Conservation (phyloP, 2,113 vertebrate genomes). For the Abramis brama region DNA sequence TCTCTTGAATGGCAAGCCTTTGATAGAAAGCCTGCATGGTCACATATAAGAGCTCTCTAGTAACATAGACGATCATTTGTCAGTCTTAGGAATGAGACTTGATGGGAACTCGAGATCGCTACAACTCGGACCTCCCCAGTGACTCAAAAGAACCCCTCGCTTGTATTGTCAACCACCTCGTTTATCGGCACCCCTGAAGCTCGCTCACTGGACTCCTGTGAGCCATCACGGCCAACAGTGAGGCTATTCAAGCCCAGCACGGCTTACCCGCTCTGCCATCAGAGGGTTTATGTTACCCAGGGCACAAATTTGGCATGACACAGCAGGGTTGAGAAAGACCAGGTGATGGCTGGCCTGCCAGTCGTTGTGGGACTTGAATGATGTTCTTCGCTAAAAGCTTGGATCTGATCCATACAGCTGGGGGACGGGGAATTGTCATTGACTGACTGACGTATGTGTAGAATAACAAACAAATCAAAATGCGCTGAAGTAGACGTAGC, state of each 20-base stretch:
- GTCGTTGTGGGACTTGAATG: conserved; percentile 2
- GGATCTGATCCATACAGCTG: conserved; percentile 37
- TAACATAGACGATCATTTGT: conserved; percentile 86
- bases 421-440: neutral
- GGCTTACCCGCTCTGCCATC: conserved; percentile 26
- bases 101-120: conserved; percentile 48
- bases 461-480: conserved; percentile 34
- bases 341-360: conserved; percentile 35
- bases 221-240: conserved; percentile 25
- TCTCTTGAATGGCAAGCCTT: conserved; percentile 77
- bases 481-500: conserved; percentile 26
- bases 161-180: conserved; percentile 7
- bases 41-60: conserved; percentile 81
- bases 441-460: conserved; percentile 18
- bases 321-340: conserved; percentile 36
- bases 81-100: conserved; percentile 84
- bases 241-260: conserved; percentile 25
- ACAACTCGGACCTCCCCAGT: conserved; percentile 15
- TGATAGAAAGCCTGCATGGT: conserved; percentile 70
- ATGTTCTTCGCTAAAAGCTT: conserved; percentile 30
- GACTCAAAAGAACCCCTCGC: neutral
- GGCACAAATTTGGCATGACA: conserved; percentile 38
- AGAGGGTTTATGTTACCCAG: conserved; percentile 73
- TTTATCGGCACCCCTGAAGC: neutral
- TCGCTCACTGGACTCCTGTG: conserved; percentile 5